Percentiles rank a stretch among this genome's conserved stretches.
Evolutionary conservation across 64 coral and sea anemone genomes (phyloP).

Genomic region (Catalaphyllia jardinei): DNA sequence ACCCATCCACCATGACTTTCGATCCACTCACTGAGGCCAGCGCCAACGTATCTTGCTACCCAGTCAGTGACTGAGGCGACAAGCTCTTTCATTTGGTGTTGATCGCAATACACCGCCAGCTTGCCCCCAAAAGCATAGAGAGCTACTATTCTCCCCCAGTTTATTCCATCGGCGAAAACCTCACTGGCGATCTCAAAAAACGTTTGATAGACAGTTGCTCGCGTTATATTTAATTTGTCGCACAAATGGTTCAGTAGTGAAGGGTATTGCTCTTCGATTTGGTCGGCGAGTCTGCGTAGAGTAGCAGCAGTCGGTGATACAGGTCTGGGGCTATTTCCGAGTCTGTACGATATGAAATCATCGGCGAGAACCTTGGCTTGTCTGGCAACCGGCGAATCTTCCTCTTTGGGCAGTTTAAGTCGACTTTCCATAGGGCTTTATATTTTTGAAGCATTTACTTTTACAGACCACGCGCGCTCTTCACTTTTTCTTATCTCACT

Average conservation of each 20-base stretch:
- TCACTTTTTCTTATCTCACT: neutral
- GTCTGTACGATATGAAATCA: conserved; percentile 95
- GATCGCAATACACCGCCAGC: conserved; percentile 89
- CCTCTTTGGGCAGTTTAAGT: conserved; percentile 53
- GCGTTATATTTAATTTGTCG: conserved; percentile 84
- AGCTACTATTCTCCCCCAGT: conserved; percentile 98
- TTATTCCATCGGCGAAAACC: conserved; percentile 94
- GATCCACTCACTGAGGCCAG: conserved; percentile 82
- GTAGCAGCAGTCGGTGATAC: conserved; percentile 78
- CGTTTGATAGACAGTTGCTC: conserved; percentile 81
- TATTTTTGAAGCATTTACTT: conserved; percentile 45
- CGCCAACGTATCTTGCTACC: conserved; percentile 79
- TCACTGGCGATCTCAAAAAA: conserved; percentile 95
- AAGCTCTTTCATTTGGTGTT: conserved; percentile 91
- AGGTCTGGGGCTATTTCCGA: conserved; percentile 76
- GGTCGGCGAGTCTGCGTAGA: conserved; percentile 95
- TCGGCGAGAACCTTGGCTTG: conserved; percentile 80
- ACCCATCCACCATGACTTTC: conserved; percentile 98
- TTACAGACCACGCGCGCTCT: conserved; percentile 44
- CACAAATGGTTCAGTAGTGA: conserved; percentile 88
- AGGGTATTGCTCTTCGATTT: conserved; percentile 93
- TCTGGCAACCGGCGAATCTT: conserved; percentile 46
- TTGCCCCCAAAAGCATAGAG: conserved; percentile 96
- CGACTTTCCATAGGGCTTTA: conserved; percentile 74
- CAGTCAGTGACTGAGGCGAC: conserved; percentile 79